phyloP scores from a whole-genome alignment of 1,140 invertebrate genomes.

The Drosophila micromelanica region DNA sequence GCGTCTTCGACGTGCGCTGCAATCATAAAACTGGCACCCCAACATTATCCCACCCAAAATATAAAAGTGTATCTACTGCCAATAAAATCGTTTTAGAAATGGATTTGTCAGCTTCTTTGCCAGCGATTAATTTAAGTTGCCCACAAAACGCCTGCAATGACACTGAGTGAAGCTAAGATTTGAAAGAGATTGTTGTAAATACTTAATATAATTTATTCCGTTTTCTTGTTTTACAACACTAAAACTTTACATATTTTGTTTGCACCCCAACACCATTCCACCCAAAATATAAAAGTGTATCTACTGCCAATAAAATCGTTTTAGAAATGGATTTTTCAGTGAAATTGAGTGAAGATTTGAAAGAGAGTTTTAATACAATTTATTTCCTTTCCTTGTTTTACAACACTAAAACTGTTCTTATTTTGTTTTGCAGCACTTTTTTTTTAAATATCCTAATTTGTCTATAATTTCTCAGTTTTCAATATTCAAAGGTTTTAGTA shows the following conservation, averaged over 20 bases:
- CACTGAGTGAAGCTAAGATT: constrained; percentile 3
- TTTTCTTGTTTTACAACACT: too few relatives aligned
- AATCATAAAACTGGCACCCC: constrained; percentile 57
- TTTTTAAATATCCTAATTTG: too few relatives aligned
- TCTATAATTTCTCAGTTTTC: too few relatives aligned
- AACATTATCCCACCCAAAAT: neutral
- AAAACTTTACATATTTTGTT: too few relatives aligned
- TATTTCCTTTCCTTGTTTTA: too few relatives aligned
- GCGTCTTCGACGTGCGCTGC: constrained; percentile 66
- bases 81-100: constrained; percentile 50
- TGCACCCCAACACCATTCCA: neutral
- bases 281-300: constrained; percentile 7
- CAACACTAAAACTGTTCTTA: too few relatives aligned
- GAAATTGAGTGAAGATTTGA: constrained; percentile 11
- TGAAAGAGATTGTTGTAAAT: neutral
- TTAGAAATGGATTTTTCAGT: constrained; percentile 48
- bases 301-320: constrained; percentile 44
- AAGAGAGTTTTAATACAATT: neutral
- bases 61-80: constrained; percentile 26
- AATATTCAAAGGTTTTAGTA: neutral
- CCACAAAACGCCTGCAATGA: constrained; percentile 14
- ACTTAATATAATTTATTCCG: too few relatives aligned
- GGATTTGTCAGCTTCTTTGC: constrained; percentile 45
- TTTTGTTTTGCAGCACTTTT: too few relatives aligned
- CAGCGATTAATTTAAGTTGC: constrained; percentile 52